Conservation (phyloP, 1,140 invertebrate genomes). For the Triops longicaudatus region DNA sequence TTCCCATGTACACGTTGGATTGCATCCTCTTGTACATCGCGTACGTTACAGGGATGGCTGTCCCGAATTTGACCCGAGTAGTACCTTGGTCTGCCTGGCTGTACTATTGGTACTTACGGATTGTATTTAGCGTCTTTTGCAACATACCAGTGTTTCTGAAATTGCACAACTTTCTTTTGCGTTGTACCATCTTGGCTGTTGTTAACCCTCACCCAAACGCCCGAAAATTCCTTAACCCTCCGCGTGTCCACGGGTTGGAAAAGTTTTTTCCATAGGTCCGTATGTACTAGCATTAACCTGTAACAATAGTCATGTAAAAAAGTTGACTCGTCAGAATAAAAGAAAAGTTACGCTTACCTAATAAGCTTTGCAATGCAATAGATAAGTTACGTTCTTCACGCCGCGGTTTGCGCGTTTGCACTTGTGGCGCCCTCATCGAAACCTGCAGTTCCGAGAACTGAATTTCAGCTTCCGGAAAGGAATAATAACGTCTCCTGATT, state of each 20-base stretch:
- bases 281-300: too few species aligned
- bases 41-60: neutral
- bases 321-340: too few species aligned
- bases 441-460: neutral
- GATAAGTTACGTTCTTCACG: neutral
- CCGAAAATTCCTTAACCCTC: neutral
- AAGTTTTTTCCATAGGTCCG: neutral
- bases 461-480: neutral
- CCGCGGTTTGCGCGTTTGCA: neutral
- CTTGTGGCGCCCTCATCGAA: neutral
- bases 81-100: neutral
- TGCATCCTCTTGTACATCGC: conserved; percentile 18
- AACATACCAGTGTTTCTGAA: neutral
- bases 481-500: neutral
- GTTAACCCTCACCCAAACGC: conserved; percentile 14
- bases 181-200: neutral
- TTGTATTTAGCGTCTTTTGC: neutral
- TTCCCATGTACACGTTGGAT: conserved; percentile 17
- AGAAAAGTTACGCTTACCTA: neutral
- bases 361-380: neutral
- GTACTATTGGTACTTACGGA: neutral
- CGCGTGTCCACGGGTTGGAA: conserved; percentile 2
- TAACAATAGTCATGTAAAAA: too few species aligned
- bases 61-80: neutral
- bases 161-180: neutral